A percentile compares a stretch with the other conserved stretches of the same genome.
These are phyloP conservation scores for Sebastes kiyomatsui DNA, from an alignment of 2,797 vertebrate genomes.

Conservation along the genomic window DNA sequence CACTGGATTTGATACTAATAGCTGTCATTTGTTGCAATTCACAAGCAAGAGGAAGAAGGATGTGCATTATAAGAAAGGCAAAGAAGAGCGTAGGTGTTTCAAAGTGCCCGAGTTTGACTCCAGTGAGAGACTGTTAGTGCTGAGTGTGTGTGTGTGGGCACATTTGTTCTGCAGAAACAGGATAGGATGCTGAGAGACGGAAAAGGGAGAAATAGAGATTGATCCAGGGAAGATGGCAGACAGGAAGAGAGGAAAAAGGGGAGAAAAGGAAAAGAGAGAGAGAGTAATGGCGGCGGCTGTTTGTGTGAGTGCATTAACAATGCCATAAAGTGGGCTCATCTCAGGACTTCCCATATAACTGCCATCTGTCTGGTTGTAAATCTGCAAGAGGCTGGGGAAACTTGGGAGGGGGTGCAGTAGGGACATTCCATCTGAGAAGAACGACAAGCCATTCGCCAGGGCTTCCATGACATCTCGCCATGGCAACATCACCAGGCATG, in stretches of 20 bases:
- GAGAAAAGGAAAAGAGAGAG: slow-evolving; percentile 49
- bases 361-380: slow-evolving; percentile 97
- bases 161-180: slow-evolving; percentile 64
- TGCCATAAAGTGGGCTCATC: slow-evolving; percentile 96
- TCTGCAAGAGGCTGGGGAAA: slow-evolving; percentile 88
- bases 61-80: slow-evolving; percentile 72
- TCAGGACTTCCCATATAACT: slow-evolving; percentile 95
- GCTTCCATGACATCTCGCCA: slow-evolving; percentile 48
- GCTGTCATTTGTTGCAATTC: slow-evolving; percentile 93
- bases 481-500: slow-evolving; percentile 20
- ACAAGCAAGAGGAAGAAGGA: slow-evolving; percentile 78
- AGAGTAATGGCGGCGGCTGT: slow-evolving; percentile 84
- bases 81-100: slow-evolving; percentile 76
- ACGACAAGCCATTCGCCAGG: slow-evolving; percentile 68
- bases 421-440: slow-evolving; percentile 83
- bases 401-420: slow-evolving; percentile 47
- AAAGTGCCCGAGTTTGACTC: slow-evolving; percentile 72
- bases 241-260: slow-evolving; percentile 36
- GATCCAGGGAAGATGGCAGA: slow-evolving; percentile 83
- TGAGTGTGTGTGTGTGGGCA: slow-evolving; percentile 44
- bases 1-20: slow-evolving; percentile 86
- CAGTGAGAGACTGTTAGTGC: slow-evolving; percentile 64
- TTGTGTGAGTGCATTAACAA: slow-evolving; percentile 98
- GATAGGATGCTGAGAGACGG: slow-evolving; percentile 72
- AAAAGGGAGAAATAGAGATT: slow-evolving; percentile 88